A percentile compares a stretch with the other conserved stretches of the same genome.
Conservation (phyloP, 2,797 vertebrate species). For the Pangasius sanitwongsei region DNA sequence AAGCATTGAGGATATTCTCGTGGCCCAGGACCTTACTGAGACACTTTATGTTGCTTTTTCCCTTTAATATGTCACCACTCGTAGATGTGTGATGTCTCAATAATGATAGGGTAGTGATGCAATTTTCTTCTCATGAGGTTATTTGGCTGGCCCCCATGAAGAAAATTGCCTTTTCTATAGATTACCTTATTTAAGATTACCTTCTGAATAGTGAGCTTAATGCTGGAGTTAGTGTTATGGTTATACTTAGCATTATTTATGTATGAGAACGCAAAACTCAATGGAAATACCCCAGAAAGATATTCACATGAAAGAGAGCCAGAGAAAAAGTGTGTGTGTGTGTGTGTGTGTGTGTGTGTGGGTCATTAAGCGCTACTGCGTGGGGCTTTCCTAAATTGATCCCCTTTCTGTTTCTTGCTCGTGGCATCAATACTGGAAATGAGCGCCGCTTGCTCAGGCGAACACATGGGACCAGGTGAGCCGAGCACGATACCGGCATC, state of each 20-base stretch:
- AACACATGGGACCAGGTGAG: slow-evolving; percentile 15
- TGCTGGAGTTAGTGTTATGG: not conserved
- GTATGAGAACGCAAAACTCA: not conserved
- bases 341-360: not conserved
- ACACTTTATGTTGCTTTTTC: not conserved
- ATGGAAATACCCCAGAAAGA: not conserved
- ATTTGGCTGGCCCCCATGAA: not conserved
- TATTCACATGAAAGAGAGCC: no score
- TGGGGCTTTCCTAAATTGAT: slow-evolving; percentile 27
- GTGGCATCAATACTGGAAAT: slow-evolving; percentile 25
- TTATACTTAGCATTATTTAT: not conserved
- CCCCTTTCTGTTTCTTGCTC: slow-evolving; percentile 14
- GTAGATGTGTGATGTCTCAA: not conserved
- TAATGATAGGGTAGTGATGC: not conserved
- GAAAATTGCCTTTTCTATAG: not conserved
- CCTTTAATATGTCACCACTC: not conserved
- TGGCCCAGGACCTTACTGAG: not conserved
- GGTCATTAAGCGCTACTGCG: not conserved
- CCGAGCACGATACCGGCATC: not conserved
- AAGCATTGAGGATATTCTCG: not conserved
- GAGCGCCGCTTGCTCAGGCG: slow-evolving; percentile 21
- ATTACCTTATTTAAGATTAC: no score
- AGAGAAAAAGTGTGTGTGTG: not conserved
- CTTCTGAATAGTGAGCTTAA: not conserved
- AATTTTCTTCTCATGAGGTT: not conserved